Percentiles rank a stretch among this genome's conserved stretches.
These are phyloP conservation scores for Haliclona indistincta DNA, from an alignment of 37 sponge, comb jelly and placozoan genomes.

Conservation along the genomic window DNA sequence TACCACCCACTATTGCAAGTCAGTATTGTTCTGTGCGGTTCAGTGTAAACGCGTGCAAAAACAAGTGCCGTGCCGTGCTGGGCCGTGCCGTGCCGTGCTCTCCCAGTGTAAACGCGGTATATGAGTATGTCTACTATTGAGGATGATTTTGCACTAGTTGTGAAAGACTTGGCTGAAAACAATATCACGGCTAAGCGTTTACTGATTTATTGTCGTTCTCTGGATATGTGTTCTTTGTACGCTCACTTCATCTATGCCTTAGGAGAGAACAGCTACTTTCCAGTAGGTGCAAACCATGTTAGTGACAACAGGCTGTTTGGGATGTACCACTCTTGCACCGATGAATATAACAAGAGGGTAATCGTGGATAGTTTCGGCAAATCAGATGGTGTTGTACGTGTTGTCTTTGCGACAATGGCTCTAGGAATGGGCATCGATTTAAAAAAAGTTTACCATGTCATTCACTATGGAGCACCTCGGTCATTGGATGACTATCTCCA, in stretches of 20 bases:
- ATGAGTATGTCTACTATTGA: slow-evolving; percentile 23
- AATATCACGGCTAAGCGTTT: slow-evolving; percentile 17
- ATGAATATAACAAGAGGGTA: slow-evolving; percentile 9
- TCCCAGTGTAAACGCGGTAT: too few relatives aligned
- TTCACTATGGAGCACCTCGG: slow-evolving; percentile 54
- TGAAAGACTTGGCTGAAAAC: slow-evolving; percentile 3
- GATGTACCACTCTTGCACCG: slow-evolving; percentile 28
- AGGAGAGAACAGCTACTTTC: slow-evolving; percentile 16
- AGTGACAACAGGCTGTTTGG: slow-evolving; percentile 34
- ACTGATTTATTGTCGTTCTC: slow-evolving; percentile 24
- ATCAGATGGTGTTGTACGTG: slow-evolving; percentile 39
- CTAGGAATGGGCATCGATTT: slow-evolving; percentile 45
- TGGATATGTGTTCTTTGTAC: slow-evolving; percentile 34
- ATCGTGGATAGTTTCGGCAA: slow-evolving; percentile 6
- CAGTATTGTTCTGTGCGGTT: too few relatives aligned
- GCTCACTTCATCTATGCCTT: slow-evolving; percentile 1
- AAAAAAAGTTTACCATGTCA: neutral
- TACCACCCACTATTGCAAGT: too few relatives aligned
- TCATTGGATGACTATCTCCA: slow-evolving; percentile 38
- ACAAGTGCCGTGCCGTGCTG: too few relatives aligned
- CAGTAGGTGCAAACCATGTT: slow-evolving; percentile 4
- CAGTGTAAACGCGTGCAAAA: too few relatives aligned
- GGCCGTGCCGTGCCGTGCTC: too few relatives aligned
- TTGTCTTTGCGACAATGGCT: slow-evolving; percentile 24
- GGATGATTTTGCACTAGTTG: slow-evolving; percentile 11